Evolutionary conservation across 2,888 invertebrate species (phyloP), one percentile per base, ranked within the genome.

Genomic region (Dynastes grantii): DNA sequence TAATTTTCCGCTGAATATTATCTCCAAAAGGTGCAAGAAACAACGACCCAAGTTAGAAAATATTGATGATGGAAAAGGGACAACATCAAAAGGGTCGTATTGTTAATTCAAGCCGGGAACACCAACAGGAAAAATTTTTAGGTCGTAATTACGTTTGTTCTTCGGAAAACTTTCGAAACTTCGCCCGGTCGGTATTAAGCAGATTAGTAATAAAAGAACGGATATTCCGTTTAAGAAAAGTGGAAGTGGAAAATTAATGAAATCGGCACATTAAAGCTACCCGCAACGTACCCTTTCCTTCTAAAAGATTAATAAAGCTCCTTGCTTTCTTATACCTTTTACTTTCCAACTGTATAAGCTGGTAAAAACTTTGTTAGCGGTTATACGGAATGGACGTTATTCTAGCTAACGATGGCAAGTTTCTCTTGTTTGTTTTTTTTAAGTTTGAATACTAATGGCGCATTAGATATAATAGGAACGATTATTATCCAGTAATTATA

Each of bases 191-290:
- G 45, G 29, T 70, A 70, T 70, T 70, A 70, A 53, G 37, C 70
- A 37, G 58, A 73, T 73, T 73, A 73, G 58, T 53, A 73, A 58
- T 73, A 73, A 58, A 73, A 55, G 73, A 73, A 73, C 40, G 58
- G 58, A 73, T 73, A 40, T 51, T 29, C 45, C 61, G 58, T 58
- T 61, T 58, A 58, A 73, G 73, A 37, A 22, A 32, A 40, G 40
- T 37, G 22, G 55, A 73, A 73, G 73, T 22, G 73, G 58, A 58
- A 73, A 73, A 58, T 73, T 55, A 55, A 16, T 16, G 61, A 22
- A 73, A 73, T 73, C 37, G 58, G 67, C 49, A 27, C 45, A 45
- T 49, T 67, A 67, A 67, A 67, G 67, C 45, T 45, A 45, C 67
- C 67, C 22, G 63, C 27, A 63, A 63, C 63, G 63, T 63, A 27